These are phyloP conservation scores for Sinonovacula constricta DNA, from an alignment of 1,140 invertebrate genomes.

Conservation along the genomic window DNA sequence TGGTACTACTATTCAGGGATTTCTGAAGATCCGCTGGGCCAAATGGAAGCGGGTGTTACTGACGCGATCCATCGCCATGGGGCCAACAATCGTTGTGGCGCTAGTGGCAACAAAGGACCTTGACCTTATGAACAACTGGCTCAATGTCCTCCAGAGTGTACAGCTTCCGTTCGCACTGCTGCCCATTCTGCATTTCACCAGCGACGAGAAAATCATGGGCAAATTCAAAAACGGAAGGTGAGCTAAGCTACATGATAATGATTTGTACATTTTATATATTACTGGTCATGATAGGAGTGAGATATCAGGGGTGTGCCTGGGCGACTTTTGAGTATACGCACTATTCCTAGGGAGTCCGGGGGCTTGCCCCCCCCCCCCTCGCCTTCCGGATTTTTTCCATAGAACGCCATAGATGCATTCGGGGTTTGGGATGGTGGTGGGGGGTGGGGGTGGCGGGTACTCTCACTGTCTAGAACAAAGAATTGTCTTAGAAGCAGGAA, in stretches of 20 bases:
- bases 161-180: slow-evolving; percentile 86
- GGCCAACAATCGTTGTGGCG: slow-evolving; percentile 91
- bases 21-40: slow-evolving; percentile 91
- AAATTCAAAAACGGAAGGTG: slow-evolving; percentile 74
- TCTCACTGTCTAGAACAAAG: no score
- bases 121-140: slow-evolving; percentile 90
- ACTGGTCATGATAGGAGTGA: background rate
- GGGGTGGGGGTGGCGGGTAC: no score
- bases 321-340: no score
- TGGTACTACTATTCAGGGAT: no score
- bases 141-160: slow-evolving; percentile 93
- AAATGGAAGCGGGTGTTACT: slow-evolving; percentile 93
- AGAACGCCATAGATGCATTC: no score
- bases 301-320: no score
- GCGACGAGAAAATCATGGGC: slow-evolving; percentile 88
- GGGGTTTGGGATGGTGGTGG: no score
- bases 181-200: slow-evolving; percentile 93
- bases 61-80: slow-evolving; percentile 91
- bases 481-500: no score
- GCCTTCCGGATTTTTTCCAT: no score
- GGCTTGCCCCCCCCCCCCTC: no score
- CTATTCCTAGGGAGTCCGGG: no score
- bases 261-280: background rate
- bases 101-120: slow-evolving; percentile 86
- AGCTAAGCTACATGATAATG: background rate